A percentile compares a stretch with the other conserved stretches of the same genome.
These are phyloP conservation scores for Cryptocephalus primarius DNA, from an alignment of 2,888 invertebrate genomes.

Conservation along the genomic window DNA sequence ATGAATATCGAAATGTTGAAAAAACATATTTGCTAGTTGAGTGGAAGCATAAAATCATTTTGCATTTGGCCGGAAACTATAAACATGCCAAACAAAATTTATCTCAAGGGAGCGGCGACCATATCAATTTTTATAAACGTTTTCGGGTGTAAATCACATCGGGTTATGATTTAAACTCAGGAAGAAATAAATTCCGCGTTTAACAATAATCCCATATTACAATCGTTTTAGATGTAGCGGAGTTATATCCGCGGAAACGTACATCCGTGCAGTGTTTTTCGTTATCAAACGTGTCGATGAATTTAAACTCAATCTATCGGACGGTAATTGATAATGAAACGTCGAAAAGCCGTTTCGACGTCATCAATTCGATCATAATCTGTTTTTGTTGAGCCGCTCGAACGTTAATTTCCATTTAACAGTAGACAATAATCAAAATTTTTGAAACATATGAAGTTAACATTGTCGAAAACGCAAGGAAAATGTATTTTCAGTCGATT, in stretches of 20 bases:
- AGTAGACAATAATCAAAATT: too few relatives aligned
- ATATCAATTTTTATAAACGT: slow-evolving; percentile 29
- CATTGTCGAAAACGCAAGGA: too few relatives aligned
- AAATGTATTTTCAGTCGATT: too few relatives aligned
- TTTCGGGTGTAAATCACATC: slow-evolving; percentile 26
- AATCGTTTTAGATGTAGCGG: background rate
- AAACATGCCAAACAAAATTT: slow-evolving; percentile 32
- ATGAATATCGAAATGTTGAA: background rate
- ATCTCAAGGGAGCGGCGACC: slow-evolving; percentile 29
- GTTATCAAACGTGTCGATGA: too few relatives aligned
- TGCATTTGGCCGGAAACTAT: slow-evolving; percentile 30
- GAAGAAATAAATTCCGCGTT: slow-evolving; percentile 11
- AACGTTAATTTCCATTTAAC: too few relatives aligned
- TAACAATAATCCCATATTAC: background rate
- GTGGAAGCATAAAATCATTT: slow-evolving; percentile 25
- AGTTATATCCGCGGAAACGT: slow-evolving; percentile 2
- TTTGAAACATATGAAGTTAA: too few relatives aligned
- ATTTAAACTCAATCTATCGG: too few relatives aligned
- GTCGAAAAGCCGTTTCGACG: too few relatives aligned
- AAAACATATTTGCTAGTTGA: slow-evolving; percentile 21
- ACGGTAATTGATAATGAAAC: too few relatives aligned
- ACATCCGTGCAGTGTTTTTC: too few relatives aligned
- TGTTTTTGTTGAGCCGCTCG: too few relatives aligned
- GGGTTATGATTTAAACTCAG: slow-evolving; percentile 19
- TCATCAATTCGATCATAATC: too few relatives aligned